Percentiles rank a stretch among this genome's conserved stretches.
phyloP scores from a whole-genome alignment of 2,113 vertebrate species.

The Brevimyrus niger region DNA sequence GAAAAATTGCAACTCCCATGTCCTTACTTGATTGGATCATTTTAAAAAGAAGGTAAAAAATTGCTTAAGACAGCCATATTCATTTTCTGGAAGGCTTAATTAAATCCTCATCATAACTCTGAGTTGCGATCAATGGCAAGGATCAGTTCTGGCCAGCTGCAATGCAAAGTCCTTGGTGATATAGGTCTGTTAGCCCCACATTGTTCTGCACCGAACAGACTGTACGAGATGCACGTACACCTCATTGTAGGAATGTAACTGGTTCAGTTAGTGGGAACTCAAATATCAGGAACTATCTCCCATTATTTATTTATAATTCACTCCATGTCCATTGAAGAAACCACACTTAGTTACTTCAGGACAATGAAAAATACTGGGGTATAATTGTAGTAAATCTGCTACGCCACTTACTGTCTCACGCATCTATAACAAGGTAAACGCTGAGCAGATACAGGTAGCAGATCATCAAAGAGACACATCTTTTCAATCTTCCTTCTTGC shows the following conservation, averaged over 20 bases:
- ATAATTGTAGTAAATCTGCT: not conserved
- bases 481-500: not conserved
- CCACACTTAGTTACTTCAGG: not conserved
- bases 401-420: not conserved
- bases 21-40: not conserved
- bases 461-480: not conserved
- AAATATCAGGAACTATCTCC: not conserved
- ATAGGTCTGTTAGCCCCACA: not conserved
- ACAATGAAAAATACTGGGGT: not conserved
- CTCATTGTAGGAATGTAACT: not conserved
- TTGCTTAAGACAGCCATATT: not conserved
- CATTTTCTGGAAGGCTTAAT: not conserved
- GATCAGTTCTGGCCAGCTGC: not conserved
- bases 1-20: not conserved
- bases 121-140: not conserved
- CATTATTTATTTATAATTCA: not conserved
- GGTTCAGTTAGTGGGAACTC: not conserved
- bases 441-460: not conserved
- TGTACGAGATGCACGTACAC: not conserved
- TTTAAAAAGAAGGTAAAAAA: not conserved
- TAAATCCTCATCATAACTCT: not conserved
- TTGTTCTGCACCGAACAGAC: not conserved
- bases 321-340: not conserved
- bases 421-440: not conserved
- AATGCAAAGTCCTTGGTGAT: not conserved